A percentile compares a stretch with the other conserved stretches of the same genome.
Conservation (phyloP, 2,888 invertebrate species). For the Himalopsyche japonica region DNA sequence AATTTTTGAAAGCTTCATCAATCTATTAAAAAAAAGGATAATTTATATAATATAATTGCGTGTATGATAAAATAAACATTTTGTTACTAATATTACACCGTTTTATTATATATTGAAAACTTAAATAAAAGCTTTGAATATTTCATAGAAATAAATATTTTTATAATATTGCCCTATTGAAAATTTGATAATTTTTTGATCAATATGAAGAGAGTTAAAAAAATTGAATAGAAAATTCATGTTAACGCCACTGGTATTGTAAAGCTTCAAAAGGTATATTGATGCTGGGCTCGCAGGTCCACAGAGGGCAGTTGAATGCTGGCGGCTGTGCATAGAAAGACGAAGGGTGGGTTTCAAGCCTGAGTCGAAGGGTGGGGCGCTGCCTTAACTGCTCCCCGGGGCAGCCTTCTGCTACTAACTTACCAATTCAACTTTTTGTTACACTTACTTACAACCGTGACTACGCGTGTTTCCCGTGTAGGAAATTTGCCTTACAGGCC, state of each 20-base stretch:
- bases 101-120: too few species aligned
- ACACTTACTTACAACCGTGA: slow-evolving; percentile 32
- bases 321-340: slow-evolving; percentile 1
- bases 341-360: background rate
- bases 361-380: slow-evolving; percentile 13
- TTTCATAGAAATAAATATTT: too few species aligned
- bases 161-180: too few species aligned
- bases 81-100: too few species aligned
- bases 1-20: too few species aligned
- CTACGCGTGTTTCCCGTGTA: slow-evolving; percentile 34
- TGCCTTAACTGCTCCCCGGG: slow-evolving; percentile 39
- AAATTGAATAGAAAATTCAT: too few species aligned
- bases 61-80: too few species aligned
- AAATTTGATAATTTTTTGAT: too few species aligned
- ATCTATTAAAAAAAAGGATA: too few species aligned
- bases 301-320: slow-evolving; percentile 25
- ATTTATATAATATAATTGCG: too few species aligned
- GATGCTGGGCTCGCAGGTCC: slow-evolving; percentile 18
- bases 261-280: background rate
- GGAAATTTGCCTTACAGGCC: slow-evolving; percentile 4
- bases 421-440: slow-evolving; percentile 41
- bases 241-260: background rate
- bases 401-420: slow-evolving; percentile 39
- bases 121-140: too few species aligned
- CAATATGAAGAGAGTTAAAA: too few species aligned